A percentile compares a stretch with the other conserved stretches of the same genome.
These are phyloP conservation scores for Elanoides forficatus DNA, from an alignment of 2,113 vertebrate genomes.

Conservation along the genomic window DNA sequence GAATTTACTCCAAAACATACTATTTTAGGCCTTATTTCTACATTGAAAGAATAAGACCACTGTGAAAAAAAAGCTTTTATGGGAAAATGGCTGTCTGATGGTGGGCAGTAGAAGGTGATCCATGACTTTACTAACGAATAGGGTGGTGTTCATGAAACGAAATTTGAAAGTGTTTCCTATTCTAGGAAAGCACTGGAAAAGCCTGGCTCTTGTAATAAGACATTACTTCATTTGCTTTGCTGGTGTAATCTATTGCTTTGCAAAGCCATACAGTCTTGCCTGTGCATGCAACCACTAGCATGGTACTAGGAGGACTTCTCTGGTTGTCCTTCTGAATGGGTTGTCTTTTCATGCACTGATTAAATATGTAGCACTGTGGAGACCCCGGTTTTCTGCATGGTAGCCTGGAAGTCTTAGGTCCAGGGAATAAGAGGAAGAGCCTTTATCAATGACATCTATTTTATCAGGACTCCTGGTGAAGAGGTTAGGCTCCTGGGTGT, in stretches of 20 bases:
- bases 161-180: not conserved
- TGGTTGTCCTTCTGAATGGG: not conserved
- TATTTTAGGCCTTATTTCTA: conserved; percentile 10
- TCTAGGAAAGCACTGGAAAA: not conserved
- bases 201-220: not conserved
- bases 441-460: not conserved
- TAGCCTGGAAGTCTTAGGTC: not conserved
- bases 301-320: not conserved
- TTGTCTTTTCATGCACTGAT: not conserved
- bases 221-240: not conserved
- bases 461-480: not conserved
- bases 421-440: not conserved
- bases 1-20: not conserved
- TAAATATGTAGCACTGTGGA: not conserved
- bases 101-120: not conserved
- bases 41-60: not conserved
- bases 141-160: not conserved
- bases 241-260: not conserved
- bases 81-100: not conserved
- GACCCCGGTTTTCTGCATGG: not conserved
- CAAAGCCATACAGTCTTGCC: not conserved
- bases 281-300: not conserved
- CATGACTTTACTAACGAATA: not conserved
- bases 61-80: not conserved
- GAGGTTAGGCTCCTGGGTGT: not conserved